Percentiles rank a stretch among this genome's conserved stretches.
These are phyloP conservation scores for Cydia pomonella DNA, from an alignment of 1,140 invertebrate species.

Conservation along the genomic window DNA sequence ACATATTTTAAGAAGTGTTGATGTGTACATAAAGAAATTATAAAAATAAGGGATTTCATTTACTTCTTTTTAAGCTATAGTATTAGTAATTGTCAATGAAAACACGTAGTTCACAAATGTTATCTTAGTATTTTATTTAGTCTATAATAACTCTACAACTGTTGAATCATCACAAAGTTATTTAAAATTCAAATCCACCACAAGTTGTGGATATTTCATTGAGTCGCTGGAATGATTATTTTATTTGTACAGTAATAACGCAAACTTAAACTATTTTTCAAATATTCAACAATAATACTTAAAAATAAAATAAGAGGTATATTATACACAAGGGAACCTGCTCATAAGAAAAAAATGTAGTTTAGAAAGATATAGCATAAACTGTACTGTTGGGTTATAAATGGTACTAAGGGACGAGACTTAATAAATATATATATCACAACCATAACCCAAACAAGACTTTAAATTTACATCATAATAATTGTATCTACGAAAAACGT, in stretches of 20 bases:
- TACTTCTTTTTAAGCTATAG: background rate
- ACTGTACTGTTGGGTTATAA: background rate
- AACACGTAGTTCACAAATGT: constrained; percentile 12
- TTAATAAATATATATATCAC: constrained; percentile 3
- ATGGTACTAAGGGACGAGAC: background rate
- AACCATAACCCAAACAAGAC: constrained; percentile 30
- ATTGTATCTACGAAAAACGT: background rate
- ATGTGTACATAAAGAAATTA: constrained; percentile 55
- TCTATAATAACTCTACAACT: constrained; percentile 6
- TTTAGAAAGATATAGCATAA: too few species aligned
- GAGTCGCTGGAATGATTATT: constrained; percentile 22
- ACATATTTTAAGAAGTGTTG: constrained; percentile 51
- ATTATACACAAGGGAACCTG: background rate
- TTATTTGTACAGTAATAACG: constrained; percentile 6
- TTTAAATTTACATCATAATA: background rate
- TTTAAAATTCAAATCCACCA: constrained; percentile 20
- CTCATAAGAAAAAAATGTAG: background rate
- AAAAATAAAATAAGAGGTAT: background rate
- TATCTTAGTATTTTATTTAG: constrained; percentile 22
- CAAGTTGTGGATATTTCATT: background rate
- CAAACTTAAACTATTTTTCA: background rate
- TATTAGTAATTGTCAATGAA: background rate
- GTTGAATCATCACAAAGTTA: constrained; percentile 23
- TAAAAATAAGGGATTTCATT: constrained; percentile 28
- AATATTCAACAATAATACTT: constrained; percentile 19